Evolutionary conservation across 2,113 vertebrate species (phyloP), one percentile per base, ranked within the genome.

Genomic region (Chelonoidis abingdonii): DNA sequence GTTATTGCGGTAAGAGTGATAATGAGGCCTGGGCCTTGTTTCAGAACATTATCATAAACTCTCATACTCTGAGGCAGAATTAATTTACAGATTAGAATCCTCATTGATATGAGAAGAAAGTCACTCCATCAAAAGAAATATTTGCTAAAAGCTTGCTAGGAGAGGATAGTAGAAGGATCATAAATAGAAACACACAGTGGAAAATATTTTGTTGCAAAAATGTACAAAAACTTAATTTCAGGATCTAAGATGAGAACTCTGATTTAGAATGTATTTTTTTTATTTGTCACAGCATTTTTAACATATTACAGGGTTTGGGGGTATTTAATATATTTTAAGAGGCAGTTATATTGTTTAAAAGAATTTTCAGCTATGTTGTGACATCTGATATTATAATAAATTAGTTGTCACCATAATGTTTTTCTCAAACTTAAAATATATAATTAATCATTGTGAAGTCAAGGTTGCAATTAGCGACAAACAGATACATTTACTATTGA

Each of bases 351-450:
- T 59, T 84, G 10, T 86, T 88, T 44, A 44, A 87, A n/a, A 72
- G 5, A 50, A 44, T 62, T 69, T 24, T 1, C 65, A 84, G 69
- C 22, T 54, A 44, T n/a, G 44, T 57, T 50, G n/a, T 72, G 76
- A 35, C 14, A 22, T 7, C 5, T 44, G 31, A 47, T 44, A 72
- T 38, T 86, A 8, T 29, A 84, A 47, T 59, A 84, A 80, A 76
- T 7, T 12, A 65, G 47, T 52, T 87, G 38, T 65, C 0, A 0
- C 78, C 24, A 0, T 76, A 78, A 57, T 8, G 6, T 52, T 91
- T 80, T 86, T 59, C 31, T 72, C 21, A n/a, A 76, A 69, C 29
- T 52, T 87, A 52, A 80, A 9, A 83, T 31, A n/a, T 86, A 44
- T 72, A n/a, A 78, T 80, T 53, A 75, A 21, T 6, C 31, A 62